These are phyloP conservation scores for Lasaia peninsularis DNA, from an alignment of 1,140 invertebrate species.

Conservation along the genomic window DNA sequence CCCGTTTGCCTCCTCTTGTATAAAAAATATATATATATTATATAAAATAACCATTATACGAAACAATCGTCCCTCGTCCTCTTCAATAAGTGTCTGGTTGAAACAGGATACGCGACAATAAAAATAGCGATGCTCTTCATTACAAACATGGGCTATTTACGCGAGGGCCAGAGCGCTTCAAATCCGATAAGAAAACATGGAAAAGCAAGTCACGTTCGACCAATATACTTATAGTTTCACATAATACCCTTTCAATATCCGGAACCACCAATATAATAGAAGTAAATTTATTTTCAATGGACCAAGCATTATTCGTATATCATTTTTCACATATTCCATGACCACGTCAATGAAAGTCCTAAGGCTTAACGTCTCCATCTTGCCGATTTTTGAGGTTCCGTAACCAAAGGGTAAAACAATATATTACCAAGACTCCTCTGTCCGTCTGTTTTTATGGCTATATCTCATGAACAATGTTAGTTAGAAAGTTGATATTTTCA, in stretches of 20 bases:
- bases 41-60: background rate
- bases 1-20: no score
- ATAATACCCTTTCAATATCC: constrained; percentile 25
- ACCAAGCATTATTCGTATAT: constrained; percentile 19
- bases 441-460: background rate
- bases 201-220: constrained; percentile 21
- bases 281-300: constrained; percentile 26
- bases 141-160: constrained; percentile 16
- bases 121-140: constrained; percentile 13
- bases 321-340: constrained; percentile 24
- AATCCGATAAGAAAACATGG: constrained; percentile 10
- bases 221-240: constrained; percentile 21
- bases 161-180: constrained; percentile 10
- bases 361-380: background rate
- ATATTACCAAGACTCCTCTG: background rate
- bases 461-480: background rate
- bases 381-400: no score
- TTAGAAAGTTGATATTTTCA: no score
- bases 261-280: constrained; percentile 18
- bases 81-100: constrained; percentile 10
- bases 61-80: constrained; percentile 1
- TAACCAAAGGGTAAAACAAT: background rate
- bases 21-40: no score
- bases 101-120: constrained; percentile 10
- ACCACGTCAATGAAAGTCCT: constrained; percentile 17